phyloP scores from a whole-genome alignment of 2,113 vertebrate genomes.

The Saguinus imperator region DNA sequence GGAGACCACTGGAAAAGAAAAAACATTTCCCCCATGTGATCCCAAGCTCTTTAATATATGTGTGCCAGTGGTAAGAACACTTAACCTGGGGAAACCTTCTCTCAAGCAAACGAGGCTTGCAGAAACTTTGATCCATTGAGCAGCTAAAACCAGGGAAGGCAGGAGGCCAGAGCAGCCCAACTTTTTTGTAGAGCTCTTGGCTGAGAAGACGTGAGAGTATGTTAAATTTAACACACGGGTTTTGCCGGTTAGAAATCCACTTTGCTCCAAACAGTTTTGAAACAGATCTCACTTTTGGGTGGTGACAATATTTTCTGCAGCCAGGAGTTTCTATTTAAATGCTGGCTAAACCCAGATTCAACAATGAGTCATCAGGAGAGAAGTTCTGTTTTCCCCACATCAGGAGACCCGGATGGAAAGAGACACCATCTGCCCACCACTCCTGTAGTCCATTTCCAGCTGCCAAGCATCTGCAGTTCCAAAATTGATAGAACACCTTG shows the following conservation, averaged over 20 bases:
- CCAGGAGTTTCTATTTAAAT: slow-evolving; percentile 40
- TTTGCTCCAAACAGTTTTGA: neutral
- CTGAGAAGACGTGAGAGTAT: neutral
- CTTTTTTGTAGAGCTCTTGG: neutral
- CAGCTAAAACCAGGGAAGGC: neutral
- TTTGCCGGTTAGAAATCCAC: neutral
- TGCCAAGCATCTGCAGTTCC: neutral
- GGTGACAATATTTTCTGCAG: neutral
- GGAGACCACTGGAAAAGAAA: neutral
- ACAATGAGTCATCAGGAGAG: slow-evolving; percentile 46
- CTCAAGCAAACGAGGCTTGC: neutral
- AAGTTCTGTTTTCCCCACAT: slow-evolving; percentile 27
- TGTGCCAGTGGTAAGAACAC: neutral
- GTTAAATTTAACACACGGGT: neutral
- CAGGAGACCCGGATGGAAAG: neutral
- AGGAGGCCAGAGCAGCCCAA: neutral
- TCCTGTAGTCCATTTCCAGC: neutral
- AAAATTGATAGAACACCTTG: fast-evolving
- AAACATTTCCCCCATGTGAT: fast-evolving
- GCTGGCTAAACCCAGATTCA: neutral
- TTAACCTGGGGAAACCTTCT: neutral
- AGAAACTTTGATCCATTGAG: neutral
- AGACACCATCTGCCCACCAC: neutral
- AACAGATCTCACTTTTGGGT: slow-evolving; percentile 10
- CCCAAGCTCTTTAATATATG: neutral